These are phyloP conservation scores for Sycobia sp. DNA, from an alignment of 1,140 invertebrate genomes.

Conservation along the genomic window DNA sequence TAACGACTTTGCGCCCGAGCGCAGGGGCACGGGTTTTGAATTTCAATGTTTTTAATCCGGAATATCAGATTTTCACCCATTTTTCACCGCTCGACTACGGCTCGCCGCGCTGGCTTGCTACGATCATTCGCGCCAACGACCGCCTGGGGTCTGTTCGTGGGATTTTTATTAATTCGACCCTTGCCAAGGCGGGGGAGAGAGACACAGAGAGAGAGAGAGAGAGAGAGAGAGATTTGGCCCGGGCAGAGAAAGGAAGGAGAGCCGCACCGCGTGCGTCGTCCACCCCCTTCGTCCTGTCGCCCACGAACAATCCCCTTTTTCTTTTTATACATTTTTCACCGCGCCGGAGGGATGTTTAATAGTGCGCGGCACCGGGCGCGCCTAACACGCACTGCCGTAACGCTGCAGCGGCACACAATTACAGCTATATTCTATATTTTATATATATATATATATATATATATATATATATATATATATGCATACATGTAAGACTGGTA, in stretches of 20 bases:
- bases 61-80: slow-evolving; percentile 63
- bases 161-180: slow-evolving; percentile 59
- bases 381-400: not conserved
- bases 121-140: slow-evolving; percentile 43
- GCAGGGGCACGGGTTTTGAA: slow-evolving; percentile 59
- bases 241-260: slow-evolving; percentile 31
- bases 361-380: slow-evolving; percentile 2
- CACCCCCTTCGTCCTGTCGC: no score
- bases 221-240: no score
- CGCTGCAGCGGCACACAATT: not conserved
- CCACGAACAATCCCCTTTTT: no score
- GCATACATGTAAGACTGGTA: no score
- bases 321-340: slow-evolving; percentile 4
- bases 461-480: no score
- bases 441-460: no score
- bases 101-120: slow-evolving; percentile 28
- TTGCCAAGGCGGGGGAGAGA: slow-evolving; percentile 21
- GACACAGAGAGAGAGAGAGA: no score
- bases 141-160: slow-evolving; percentile 45
- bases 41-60: slow-evolving; percentile 64
- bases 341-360: not conserved
- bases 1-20: slow-evolving; percentile 59
- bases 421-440: not conserved
- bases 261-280: slow-evolving; percentile 46
- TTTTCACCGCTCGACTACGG: slow-evolving; percentile 54